phyloP scores from a whole-genome alignment of 2,113 vertebrate genomes.

The Pao palembangensis region DNA sequence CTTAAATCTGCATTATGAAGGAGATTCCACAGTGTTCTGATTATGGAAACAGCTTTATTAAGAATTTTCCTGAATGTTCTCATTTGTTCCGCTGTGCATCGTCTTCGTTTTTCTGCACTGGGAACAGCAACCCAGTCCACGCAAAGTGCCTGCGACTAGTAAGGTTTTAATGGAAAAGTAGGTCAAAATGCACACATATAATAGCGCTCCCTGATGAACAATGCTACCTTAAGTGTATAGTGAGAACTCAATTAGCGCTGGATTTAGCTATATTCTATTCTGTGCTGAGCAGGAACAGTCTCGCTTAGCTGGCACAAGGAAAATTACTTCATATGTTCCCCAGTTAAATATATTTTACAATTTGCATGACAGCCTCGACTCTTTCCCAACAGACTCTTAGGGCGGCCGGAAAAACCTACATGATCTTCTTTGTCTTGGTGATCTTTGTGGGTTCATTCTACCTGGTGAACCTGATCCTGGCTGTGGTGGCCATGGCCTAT shows the following conservation, averaged over 20 bases:
- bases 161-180: conserved; percentile 33
- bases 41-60: background rate
- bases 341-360: too few relatives aligned
- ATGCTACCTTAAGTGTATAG: conserved; percentile 19
- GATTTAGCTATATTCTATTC: background rate
- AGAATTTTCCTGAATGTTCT: conserved; percentile 11
- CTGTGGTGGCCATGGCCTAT: conserved; percentile 98
- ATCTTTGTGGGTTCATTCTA: conserved; percentile 99
- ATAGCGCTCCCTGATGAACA: conserved; percentile 15
- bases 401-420: conserved; percentile 97
- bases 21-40: background rate
- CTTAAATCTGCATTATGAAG: background rate
- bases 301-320: background rate
- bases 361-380: background rate
- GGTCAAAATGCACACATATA: conserved; percentile 37
- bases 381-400: conserved; percentile 81
- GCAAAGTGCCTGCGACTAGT: conserved; percentile 15
- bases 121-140: conserved; percentile 19
- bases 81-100: background rate
- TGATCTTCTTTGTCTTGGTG: conserved; percentile 99
- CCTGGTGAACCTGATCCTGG: conserved; percentile 95
- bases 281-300: background rate
- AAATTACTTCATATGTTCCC: background rate
- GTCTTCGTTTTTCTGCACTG: conserved; percentile 1
- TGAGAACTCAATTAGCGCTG: conserved; percentile 18